These are phyloP conservation scores for Zygothrica quintamaculata DNA, from an alignment of 2,888 invertebrate species.

Conservation along the genomic window DNA sequence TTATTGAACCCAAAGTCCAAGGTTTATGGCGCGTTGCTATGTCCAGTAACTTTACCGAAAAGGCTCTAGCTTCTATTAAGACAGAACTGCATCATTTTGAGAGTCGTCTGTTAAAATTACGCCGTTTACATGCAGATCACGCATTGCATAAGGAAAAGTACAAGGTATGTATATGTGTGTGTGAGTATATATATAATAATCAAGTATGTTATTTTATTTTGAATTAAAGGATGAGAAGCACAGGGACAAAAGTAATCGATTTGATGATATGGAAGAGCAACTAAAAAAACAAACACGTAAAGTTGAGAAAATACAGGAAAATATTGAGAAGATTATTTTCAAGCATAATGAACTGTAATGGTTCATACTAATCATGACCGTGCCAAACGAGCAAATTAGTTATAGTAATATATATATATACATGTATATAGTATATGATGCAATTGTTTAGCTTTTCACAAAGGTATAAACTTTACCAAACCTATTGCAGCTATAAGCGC, in stretches of 20 bases:
- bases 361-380: slow-evolving; percentile 5
- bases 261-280: slow-evolving; percentile 89
- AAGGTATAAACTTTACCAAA: slow-evolving; percentile 43
- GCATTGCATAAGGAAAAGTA: slow-evolving; percentile 89
- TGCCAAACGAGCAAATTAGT: slow-evolving; percentile 65
- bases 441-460: slow-evolving; percentile 32
- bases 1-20: slow-evolving; percentile 95
- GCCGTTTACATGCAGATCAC: slow-evolving; percentile 92
- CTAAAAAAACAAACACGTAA: slow-evolving; percentile 94
- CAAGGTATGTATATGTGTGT: slow-evolving; percentile 85
- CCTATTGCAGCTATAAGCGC: slow-evolving; percentile 32
- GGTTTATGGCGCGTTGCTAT: slow-evolving; percentile 89
- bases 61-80: slow-evolving; percentile 93
- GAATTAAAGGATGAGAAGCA: slow-evolving; percentile 85
- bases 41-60: slow-evolving; percentile 91
- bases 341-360: slow-evolving; percentile 90
- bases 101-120: slow-evolving; percentile 91
- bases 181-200: slow-evolving; percentile 72
- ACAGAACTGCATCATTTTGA: slow-evolving; percentile 93
- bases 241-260: slow-evolving; percentile 88
- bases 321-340: slow-evolving; percentile 91
- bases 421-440: slow-evolving; percentile 32
- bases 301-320: slow-evolving; percentile 93
- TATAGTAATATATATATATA: slow-evolving; percentile 24
- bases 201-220: neutral